phyloP scores from a whole-genome alignment of 92 coral and sea anemone species.

The Galaxea fascicularis region DNA sequence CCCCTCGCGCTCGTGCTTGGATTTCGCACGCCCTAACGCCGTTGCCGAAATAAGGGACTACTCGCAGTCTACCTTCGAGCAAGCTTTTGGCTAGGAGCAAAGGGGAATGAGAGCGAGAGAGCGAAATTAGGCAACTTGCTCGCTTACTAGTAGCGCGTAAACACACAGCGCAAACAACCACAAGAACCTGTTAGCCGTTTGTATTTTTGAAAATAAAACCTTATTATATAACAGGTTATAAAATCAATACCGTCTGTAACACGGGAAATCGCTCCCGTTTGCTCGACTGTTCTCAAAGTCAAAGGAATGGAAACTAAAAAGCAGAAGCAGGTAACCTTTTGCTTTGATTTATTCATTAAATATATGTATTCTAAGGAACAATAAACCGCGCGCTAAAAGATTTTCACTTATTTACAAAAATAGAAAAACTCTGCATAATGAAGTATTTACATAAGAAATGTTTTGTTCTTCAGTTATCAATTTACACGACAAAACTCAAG shows the following conservation, averaged over 20 bases:
- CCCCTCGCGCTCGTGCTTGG: no score
- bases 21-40: no score
- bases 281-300: not conserved
- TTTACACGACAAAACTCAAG: not conserved
- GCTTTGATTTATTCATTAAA: slow-evolving; percentile 16
- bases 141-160: no score
- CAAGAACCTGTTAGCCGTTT: slow-evolving; percentile 1
- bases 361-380: slow-evolving; percentile 20
- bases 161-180: not conserved
- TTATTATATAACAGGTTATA: not conserved
- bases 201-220: slow-evolving; percentile 20
- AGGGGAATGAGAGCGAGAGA: not conserved
- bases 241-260: not conserved
- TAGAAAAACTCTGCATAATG: slow-evolving; percentile 44
- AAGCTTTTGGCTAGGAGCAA: not conserved
- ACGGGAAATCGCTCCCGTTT: not conserved
- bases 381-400: slow-evolving; percentile 16
- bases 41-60: no score
- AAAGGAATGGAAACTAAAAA: not conserved
- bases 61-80: no score
- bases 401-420: slow-evolving; percentile 65
- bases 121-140: no score
- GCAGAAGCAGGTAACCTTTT: not conserved
- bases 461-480: slow-evolving; percentile 13
- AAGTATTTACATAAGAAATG: slow-evolving; percentile 57